phyloP scores from a whole-genome alignment of 1,140 invertebrate genomes.

The Papilio polytes region DNA sequence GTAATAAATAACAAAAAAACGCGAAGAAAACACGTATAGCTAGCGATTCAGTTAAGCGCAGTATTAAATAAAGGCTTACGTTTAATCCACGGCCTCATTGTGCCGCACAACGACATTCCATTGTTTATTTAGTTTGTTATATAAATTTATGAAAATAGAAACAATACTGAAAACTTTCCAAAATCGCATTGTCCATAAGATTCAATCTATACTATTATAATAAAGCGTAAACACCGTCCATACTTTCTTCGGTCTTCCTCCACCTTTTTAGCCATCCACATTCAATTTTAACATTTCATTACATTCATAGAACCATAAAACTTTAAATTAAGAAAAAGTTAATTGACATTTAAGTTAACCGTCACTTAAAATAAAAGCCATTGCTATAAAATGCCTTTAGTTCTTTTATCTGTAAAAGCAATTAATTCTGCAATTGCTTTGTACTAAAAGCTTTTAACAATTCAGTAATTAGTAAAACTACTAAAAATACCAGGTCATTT shows the following conservation, averaged over 20 bases:
- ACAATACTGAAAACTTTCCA: not conserved
- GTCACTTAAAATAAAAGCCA: not conserved
- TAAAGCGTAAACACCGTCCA: no score
- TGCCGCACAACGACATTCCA: not conserved
- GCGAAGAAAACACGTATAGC: not conserved
- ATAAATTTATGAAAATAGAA: not conserved
- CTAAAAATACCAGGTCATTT: not conserved
- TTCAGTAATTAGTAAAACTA: not conserved
- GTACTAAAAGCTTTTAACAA: not conserved
- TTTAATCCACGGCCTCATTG: not conserved
- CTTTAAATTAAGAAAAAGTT: not conserved
- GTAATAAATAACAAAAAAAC: not conserved
- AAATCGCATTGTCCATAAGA: not conserved
- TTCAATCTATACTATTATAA: no score
- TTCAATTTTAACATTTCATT: no score
- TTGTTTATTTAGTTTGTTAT: slow-evolving; percentile 1
- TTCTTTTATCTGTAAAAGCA: not conserved
- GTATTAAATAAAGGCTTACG: slow-evolving; percentile 3
- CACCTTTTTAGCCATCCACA: no score
- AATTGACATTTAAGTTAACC: not conserved
- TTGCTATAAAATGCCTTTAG: not conserved
- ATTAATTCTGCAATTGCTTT: not conserved
- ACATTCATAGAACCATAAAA: not conserved
- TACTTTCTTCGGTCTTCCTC: no score
- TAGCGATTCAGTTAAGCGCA: not conserved